phyloP scores from a whole-genome alignment of 2,888 invertebrate genomes.

The Tipula helvola region DNA sequence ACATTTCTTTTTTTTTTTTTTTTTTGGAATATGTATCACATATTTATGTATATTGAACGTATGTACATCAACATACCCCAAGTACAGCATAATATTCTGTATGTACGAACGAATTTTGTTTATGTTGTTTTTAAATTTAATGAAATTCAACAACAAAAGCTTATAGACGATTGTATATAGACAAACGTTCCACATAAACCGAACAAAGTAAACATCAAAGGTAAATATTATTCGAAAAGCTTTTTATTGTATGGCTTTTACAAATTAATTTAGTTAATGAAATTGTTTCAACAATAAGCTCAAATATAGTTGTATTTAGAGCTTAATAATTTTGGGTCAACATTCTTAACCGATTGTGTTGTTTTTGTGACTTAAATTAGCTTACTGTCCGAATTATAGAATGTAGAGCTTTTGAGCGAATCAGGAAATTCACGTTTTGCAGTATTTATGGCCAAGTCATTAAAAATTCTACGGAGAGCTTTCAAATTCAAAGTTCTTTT shows the following conservation, averaged over 20 bases:
- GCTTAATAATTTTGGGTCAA: too few species aligned
- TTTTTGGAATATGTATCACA: neutral
- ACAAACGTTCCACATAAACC: neutral
- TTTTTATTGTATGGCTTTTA: neutral
- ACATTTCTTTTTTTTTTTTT: too few species aligned
- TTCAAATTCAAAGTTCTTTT: too few species aligned
- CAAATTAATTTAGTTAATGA: neutral
- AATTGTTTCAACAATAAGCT: neutral
- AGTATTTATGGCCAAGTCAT: too few species aligned
- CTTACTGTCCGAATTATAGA: too few species aligned
- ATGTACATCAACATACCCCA: neutral
- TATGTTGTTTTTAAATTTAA: neutral
- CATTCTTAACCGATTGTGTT: too few species aligned
- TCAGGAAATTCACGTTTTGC: too few species aligned
- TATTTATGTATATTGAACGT: neutral
- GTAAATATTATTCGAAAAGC: neutral
- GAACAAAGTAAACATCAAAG: neutral
- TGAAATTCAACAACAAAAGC: neutral
- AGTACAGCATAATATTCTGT: neutral
- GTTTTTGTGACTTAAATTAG: too few species aligned
- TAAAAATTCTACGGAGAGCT: too few species aligned
- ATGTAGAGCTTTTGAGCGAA: too few species aligned
- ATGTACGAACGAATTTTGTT: neutral
- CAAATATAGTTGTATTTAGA: neutral
- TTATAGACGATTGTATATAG: neutral